Conservation (phyloP, 2,888 invertebrate genomes). For the Elegia similella region DNA sequence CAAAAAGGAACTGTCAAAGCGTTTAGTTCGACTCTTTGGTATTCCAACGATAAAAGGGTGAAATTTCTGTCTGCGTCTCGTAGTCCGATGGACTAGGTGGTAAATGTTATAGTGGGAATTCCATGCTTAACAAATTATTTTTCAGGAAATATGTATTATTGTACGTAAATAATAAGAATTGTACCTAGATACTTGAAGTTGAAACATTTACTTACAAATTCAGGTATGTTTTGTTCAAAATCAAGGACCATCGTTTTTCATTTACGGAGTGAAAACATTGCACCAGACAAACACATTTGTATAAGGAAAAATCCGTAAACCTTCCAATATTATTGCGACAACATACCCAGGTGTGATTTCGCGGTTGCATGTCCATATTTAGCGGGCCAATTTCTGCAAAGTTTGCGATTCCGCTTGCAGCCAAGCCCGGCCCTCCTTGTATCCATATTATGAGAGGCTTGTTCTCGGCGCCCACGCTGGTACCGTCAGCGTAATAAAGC, state of each 20-base stretch:
- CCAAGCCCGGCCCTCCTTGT: conserved; percentile 94
- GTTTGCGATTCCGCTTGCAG: conserved; percentile 92
- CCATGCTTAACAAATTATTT: too few relatives aligned
- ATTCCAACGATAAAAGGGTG: too few relatives aligned
- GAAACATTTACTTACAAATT: too few relatives aligned
- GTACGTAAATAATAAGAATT: too few relatives aligned
- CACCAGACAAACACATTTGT: background rate
- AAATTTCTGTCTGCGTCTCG: too few relatives aligned
- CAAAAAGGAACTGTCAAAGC: too few relatives aligned
- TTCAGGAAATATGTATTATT: too few relatives aligned
- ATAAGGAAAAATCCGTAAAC: background rate
- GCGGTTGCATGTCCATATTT: conserved; percentile 83
- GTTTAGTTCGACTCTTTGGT: too few relatives aligned
- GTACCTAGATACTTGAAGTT: too few relatives aligned
- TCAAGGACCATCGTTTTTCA: background rate
- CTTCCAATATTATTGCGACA: background rate
- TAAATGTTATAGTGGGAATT: too few relatives aligned
- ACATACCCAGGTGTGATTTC: conserved; percentile 89
- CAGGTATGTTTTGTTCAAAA: too few relatives aligned
- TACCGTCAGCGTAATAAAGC: conserved; percentile 90
- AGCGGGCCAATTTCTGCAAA: conserved; percentile 92
- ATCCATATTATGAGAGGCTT: conserved; percentile 92
- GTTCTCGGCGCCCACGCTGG: conserved; percentile 73
- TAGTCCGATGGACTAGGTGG: too few relatives aligned
- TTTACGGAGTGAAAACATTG: background rate